Evolutionary conservation across 1,140 invertebrate species (phyloP).

Genomic region (Eurytemora carolleeae): DNA sequence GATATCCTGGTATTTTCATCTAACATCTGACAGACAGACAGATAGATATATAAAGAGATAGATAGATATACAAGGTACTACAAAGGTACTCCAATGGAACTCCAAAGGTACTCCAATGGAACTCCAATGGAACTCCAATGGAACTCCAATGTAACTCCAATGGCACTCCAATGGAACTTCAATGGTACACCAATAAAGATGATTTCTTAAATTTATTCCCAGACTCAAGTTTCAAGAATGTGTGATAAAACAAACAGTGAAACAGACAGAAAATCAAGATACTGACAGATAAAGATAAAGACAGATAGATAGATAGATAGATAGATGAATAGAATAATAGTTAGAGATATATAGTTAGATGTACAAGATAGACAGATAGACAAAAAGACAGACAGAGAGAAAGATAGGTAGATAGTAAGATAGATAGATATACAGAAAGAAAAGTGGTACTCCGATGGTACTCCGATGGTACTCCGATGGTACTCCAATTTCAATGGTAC

Average conservation of each 20-base stretch:
- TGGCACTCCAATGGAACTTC: too few relatives aligned
- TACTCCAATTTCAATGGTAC: too few relatives aligned
- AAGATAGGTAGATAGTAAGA: conserved; percentile 13
- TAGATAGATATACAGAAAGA: not conserved
- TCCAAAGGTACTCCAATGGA: too few relatives aligned
- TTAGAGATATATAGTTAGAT: not conserved
- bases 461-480: too few relatives aligned
- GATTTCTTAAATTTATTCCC: too few relatives aligned
- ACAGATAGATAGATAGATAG: conserved; percentile 10
- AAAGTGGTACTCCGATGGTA: too few relatives aligned
- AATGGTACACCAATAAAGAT: too few relatives aligned
- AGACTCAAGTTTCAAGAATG: too few relatives aligned
- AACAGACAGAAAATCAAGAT: not conserved
- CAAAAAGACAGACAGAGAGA: conserved; percentile 12
- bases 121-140: too few relatives aligned
- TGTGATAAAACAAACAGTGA: conserved; percentile 5
- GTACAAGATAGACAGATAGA: conserved; percentile 10
- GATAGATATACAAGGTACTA: not conserved
- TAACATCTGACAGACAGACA: not conserved
- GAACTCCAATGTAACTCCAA: too few relatives aligned
- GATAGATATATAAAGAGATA: conserved; percentile 3
- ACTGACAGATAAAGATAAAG: not conserved
- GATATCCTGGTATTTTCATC: too few relatives aligned
- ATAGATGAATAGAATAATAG: not conserved
- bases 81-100: too few relatives aligned